These are phyloP conservation scores for Conistra vaccinii DNA, from an alignment of 2,888 invertebrate species.

Conservation along the genomic window DNA sequence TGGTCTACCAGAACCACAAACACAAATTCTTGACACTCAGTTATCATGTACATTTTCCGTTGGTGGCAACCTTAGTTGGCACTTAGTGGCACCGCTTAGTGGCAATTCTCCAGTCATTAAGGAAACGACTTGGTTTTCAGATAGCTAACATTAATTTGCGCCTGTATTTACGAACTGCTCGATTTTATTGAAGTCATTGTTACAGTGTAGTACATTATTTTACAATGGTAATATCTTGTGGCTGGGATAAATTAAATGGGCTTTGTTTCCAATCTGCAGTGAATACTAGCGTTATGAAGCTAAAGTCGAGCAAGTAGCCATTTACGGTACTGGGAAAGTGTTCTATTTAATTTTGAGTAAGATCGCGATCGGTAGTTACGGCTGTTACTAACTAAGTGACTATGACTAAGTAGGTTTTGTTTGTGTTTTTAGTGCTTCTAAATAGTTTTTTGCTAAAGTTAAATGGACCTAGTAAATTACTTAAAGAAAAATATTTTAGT, in stretches of 20 bases:
- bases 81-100: slow-evolving; percentile 59
- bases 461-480: background rate
- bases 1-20: slow-evolving; percentile 5
- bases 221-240: background rate
- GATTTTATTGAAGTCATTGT: slow-evolving; percentile 31
- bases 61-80: slow-evolving; percentile 38
- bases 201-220: slow-evolving; percentile 21
- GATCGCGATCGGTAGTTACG: background rate
- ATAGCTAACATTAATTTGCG: slow-evolving; percentile 52
- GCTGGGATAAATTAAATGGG: background rate
- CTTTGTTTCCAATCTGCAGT: background rate
- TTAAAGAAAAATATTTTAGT: background rate
- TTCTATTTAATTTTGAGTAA: background rate
- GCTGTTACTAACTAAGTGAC: no score
- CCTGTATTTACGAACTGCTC: slow-evolving; percentile 43
- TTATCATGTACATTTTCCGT: slow-evolving; percentile 48
- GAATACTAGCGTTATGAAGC: background rate
- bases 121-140: slow-evolving; percentile 57
- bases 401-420: background rate
- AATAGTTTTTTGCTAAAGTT: background rate
- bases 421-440: background rate
- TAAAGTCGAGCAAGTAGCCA: background rate
- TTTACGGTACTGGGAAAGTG: background rate
- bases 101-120: slow-evolving; percentile 62
- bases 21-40: slow-evolving; percentile 9